Percentiles rank a stretch among this genome's conserved stretches.
phyloP scores from a whole-genome alignment of 2,113 vertebrate species.

The Solenodon paradoxus region DNA sequence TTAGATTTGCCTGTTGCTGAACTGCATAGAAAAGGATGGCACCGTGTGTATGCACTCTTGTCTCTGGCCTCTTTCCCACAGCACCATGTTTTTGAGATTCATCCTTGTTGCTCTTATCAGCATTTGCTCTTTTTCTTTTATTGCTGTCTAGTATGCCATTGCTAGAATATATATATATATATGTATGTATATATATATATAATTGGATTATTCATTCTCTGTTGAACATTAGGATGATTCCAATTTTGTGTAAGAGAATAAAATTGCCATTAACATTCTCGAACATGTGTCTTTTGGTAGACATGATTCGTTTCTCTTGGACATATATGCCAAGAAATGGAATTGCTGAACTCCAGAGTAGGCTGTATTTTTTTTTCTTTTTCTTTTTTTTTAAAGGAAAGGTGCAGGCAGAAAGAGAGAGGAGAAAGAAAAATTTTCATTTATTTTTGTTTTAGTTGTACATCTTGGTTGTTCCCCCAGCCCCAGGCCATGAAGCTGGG shows the following conservation, averaged over 20 bases:
- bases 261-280: constrained; percentile 14
- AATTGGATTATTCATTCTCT: not conserved
- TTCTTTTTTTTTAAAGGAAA: too few species aligned
- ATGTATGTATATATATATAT: too few species aligned
- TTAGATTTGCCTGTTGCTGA: not conserved
- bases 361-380: not conserved
- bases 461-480: too few species aligned
- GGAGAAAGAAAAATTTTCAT: too few species aligned
- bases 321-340: not conserved
- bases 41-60: not conserved
- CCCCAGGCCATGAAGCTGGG: too few species aligned
- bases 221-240: not conserved
- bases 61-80: not conserved
- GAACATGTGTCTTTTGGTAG: not conserved
- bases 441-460: too few species aligned
- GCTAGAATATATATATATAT: not conserved
- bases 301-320: constrained; percentile 5
- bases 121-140: not conserved
- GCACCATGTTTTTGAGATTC: not conserved
- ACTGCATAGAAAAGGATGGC: not conserved
- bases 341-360: not conserved
- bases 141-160: not conserved
- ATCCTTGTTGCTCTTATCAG: not conserved
- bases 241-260: not conserved
- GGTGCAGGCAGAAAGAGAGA: too few species aligned